Percentiles rank a stretch among this genome's conserved stretches.
phyloP scores from a whole-genome alignment of 2,797 vertebrate genomes.

The Zenarchopterus dispar region DNA sequence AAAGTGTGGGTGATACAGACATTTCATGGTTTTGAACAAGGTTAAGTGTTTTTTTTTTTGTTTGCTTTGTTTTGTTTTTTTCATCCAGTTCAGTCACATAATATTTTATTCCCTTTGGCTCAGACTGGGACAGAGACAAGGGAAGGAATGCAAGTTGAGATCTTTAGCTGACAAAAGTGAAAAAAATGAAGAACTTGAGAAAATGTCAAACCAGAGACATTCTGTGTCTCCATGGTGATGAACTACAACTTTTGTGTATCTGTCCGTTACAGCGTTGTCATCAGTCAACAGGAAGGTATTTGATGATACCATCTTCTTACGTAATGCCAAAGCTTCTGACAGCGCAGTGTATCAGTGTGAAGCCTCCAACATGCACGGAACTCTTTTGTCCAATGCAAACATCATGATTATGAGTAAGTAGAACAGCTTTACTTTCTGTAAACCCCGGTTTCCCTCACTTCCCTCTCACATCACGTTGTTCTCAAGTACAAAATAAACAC shows the following conservation, averaged over 20 bases:
- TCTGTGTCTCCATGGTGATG: background rate
- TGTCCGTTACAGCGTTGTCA: slow-evolving; percentile 65
- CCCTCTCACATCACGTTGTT: background rate
- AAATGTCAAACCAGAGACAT: too few species aligned
- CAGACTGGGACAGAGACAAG: too few species aligned
- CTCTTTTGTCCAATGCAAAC: slow-evolving; percentile 89
- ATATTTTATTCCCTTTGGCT: too few species aligned
- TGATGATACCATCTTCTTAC: slow-evolving; percentile 73
- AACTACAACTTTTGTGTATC: background rate
- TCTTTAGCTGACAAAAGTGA: too few species aligned
- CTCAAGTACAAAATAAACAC: background rate
- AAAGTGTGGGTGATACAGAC: too few species aligned
- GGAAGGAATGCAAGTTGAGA: too few species aligned
- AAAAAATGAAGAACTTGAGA: too few species aligned
- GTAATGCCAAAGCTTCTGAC: slow-evolving; percentile 85
- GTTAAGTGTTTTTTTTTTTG: too few species aligned
- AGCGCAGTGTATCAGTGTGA: slow-evolving; percentile 95
- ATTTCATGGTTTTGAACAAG: too few species aligned
- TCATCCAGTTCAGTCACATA: too few species aligned
- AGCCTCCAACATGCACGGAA: slow-evolving; percentile 90
- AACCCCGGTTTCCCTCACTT: background rate
- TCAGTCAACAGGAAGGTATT: slow-evolving; percentile 68
- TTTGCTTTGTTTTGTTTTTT: too few species aligned
- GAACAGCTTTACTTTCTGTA: background rate
- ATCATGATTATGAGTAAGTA: slow-evolving; percentile 92